These are phyloP conservation scores for Scaptomyza parva DNA, from an alignment of 2,888 invertebrate genomes.

Conservation along the genomic window DNA sequence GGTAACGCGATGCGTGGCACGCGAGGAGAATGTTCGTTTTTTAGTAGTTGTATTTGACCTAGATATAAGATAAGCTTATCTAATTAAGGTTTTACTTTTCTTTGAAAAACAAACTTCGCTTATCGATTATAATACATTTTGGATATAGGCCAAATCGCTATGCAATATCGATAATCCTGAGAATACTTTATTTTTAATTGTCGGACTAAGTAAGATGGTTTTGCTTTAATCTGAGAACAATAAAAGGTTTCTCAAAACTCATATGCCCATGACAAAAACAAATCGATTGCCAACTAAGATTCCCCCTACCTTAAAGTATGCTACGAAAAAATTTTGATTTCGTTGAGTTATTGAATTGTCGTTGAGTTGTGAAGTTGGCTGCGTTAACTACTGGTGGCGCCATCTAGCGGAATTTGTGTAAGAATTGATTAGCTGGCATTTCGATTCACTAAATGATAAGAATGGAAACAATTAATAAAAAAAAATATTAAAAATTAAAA, in stretches of 20 bases:
- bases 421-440: neutral
- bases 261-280: neutral
- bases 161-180: neutral
- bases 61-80: neutral
- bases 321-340: constrained; percentile 10
- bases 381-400: constrained; percentile 7
- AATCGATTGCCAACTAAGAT: neutral
- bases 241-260: no score
- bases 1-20: neutral
- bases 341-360: constrained; percentile 36
- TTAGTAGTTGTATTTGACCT: neutral
- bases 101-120: neutral
- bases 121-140: constrained; percentile 1
- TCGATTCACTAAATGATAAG: neutral
- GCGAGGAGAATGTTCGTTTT: no score
- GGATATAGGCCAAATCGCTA: neutral
- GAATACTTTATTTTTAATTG: no score
- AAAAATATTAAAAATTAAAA: neutral
- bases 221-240: no score
- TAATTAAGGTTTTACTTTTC: neutral
- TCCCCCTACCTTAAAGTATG: constrained; percentile 29
- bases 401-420: constrained; percentile 24
- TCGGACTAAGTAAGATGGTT: no score
- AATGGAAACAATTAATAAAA: neutral
- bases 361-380: constrained; percentile 6